Base-by-base conservation (phyloP, 2,888 invertebrate genomes). In the Scaptomyza polygonia region DNA sequence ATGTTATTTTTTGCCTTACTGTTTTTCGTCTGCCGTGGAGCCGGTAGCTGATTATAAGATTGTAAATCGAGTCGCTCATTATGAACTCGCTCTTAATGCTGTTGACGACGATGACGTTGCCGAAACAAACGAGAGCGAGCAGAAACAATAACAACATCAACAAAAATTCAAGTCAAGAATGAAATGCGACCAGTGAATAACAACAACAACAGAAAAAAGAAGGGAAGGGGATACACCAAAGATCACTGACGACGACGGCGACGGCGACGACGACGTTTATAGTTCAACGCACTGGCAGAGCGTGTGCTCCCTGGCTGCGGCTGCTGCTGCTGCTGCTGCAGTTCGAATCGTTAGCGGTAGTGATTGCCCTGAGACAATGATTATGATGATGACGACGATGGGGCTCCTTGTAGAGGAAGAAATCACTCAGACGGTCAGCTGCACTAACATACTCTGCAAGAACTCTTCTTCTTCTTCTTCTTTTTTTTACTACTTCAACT, bases 241-340 rank as follows among this genome's bases (percentile, higher is more conserved):
- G 64, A 76, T 72, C 73, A 55, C 30, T 57, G 71, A 43, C 57
- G 74, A 47, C 66, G 79, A 87, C 88, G 84, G 18, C 66, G 55
- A 48, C 67, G 56, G 66, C 68, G 49, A 47, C 47, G 18, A 45
- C 77, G 79, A 87, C 89, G 84, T 90, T 88, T 78, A 90, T 88
- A 88, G 90, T 88, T 90, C 89, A 89, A 86, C 90, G 90, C 79
- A 82, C 88, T 67, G 80, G 73, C 67, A 71, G 74, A 75, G 68
- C 69, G 71, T 49, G 30, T 44, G 44, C 51, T 47, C 40, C 66
- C 39, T n/a, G n/a, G n/a, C n/a, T n/a, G n/a, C n/a, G n/a, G n/a
- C n/a, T 39, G 36, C 58, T 56, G 47, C 42, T 54, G 51, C 51
- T 30, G 30, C 57, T 59, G 48, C 43, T 54, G 51, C 51, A 29